Evolutionary conservation across 2,888 invertebrate species (phyloP), one percentile per base, ranked within the genome.

Genomic region (Xanthorhoe designata): DNA sequence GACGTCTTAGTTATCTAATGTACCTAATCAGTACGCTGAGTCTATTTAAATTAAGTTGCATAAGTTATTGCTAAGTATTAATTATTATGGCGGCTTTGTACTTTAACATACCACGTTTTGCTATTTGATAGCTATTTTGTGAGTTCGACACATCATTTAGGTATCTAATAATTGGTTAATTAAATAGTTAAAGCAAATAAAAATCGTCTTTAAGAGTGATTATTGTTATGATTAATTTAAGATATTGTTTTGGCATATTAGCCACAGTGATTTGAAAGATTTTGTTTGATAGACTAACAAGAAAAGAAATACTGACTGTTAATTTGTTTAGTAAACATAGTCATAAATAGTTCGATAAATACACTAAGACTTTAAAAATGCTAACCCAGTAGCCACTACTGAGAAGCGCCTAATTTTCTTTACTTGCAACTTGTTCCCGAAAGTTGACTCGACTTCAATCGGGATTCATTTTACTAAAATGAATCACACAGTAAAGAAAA

Each of bases 1-100:
- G 69, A 78, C 78, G 70, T 81, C 70, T 77, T 60, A 45, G 13
- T 58, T 32, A 58, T 66, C 61, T 50, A 59, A 54, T 59, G n/a
- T 49, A 55, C 18, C 17, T 53, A 51, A 55, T 38, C 38, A 55
- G 15, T 55, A 13, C n/a, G 29, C 42, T 32, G 18, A 52, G 42
- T 57, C 29, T n/a, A 2, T 42, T 42, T 55, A n/a, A 55, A 5
- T 2, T 56, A 55, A 18, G 45, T 53, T 35, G 24, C 17, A 15
- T 5, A 52, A 52, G n/a, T 38, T 19, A 49, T n/a, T 38, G 35
- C 4, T 58, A n/a, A n/a, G n/a, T n/a, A 50, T 2, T 50, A 35
- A 2, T 29, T 50, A 35, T 10, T 2, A 9, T 19, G 10, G 29
- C 19, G 1, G 55, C 55, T 51, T 56, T 18, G 29, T 35, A 24